Evolutionary conservation across 2,888 invertebrate species (phyloP), one percentile per base, ranked within the genome.

Genomic region (Apamea monoglypha): DNA sequence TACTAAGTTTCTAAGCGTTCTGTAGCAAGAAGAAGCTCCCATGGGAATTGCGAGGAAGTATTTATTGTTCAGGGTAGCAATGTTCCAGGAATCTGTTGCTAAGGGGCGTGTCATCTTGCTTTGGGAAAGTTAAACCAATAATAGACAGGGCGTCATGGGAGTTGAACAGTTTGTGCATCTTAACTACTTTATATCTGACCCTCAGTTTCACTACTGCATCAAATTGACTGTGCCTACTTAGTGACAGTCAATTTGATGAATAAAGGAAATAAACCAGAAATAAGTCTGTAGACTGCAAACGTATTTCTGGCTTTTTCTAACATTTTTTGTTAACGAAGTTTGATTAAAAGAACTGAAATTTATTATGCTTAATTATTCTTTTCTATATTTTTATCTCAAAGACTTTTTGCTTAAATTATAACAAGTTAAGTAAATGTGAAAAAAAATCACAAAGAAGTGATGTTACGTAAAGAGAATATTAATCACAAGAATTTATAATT

Each of bases 401-500:
- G 16, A 66, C n/a, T 74, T 73, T 8, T 36, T 53, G 8, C 25
- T 21, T 68, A 53, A 44, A 56, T 68, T 36, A 25, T 74, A 18
- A 59, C 64, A 70, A 68, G 36, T 1, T 63, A 63, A 63, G 47
- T 32, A 40, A 7, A 44, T 7, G 21, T 32, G 78, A 67, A 83
- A 74, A 67, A 56, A 44, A 7, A 78, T 83, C 32, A 44, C 40
- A 67, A 76, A 61, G 67, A 83, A 76, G 67, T 61, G 32, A 77
- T 56, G 18, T 78, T 63, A 56, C 32, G 2, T 81, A 56, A 74
- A 81, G 78, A 69, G 53, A 82, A 77, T 80, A 87, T 80, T 82
- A 82, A 80, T 82, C 68, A 77, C 61, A 67, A 18, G 44, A 70
- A 78, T 74, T 64, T 69, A 50, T 78, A 87, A 88, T 88, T 82